These are phyloP conservation scores for Nesidiocoris tenuis DNA, from an alignment of 2,888 invertebrate genomes.

Conservation along the genomic window DNA sequence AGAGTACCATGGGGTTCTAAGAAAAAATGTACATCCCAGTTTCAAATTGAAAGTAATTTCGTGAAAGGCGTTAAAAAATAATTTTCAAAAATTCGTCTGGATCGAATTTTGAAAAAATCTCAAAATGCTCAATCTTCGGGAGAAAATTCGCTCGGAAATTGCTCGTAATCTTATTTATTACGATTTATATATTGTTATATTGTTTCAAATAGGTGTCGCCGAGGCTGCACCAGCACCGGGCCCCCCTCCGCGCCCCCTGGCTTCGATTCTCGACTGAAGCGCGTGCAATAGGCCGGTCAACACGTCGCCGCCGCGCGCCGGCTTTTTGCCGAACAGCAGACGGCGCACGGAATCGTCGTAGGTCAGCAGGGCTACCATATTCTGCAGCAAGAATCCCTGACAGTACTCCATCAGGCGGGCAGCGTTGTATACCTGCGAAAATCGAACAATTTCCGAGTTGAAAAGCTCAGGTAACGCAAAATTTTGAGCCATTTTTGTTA, in stretches of 20 bases:
- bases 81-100: too few relatives aligned
- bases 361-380: constrained; percentile 89
- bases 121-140: too few relatives aligned
- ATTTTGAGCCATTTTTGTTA: not conserved
- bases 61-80: too few relatives aligned
- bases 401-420: constrained; percentile 83
- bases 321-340: constrained; percentile 80
- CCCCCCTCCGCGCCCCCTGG: constrained; percentile 51
- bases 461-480: too few relatives aligned
- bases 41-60: too few relatives aligned
- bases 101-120: too few relatives aligned
- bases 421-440: constrained; percentile 77
- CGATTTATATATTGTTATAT: too few relatives aligned
- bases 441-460: too few relatives aligned
- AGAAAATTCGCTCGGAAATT: too few relatives aligned
- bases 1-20: too few relatives aligned
- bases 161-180: too few relatives aligned
- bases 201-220: not conserved
- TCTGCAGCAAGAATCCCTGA: constrained; percentile 85
- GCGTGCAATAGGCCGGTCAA: constrained; percentile 76
- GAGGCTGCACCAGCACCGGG: not conserved
- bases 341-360: constrained; percentile 88
- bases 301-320: constrained; percentile 82
- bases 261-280: constrained; percentile 77
- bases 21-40: too few relatives aligned